phyloP scores from a whole-genome alignment of 2,888 invertebrate genomes.

The Lingula anatina region DNA sequence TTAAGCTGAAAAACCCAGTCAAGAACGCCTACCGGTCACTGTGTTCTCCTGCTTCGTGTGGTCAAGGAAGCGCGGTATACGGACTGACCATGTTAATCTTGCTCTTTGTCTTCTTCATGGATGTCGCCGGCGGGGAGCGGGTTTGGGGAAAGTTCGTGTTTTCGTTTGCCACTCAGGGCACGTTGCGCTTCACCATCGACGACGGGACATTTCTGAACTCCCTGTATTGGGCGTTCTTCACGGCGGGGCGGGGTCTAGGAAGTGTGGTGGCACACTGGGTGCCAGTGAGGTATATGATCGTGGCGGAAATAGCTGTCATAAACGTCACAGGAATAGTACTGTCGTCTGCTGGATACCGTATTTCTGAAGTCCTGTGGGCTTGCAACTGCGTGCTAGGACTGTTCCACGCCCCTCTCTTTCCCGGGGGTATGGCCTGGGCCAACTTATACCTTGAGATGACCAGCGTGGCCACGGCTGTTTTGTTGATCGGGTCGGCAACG shows the following conservation, averaged over 20 bases:
- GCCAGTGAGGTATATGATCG: background rate
- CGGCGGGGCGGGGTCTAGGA: background rate
- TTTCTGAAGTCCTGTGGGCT: background rate
- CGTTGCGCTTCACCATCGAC: background rate
- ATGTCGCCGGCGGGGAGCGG: slow-evolving; percentile 9
- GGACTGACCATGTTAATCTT: background rate
- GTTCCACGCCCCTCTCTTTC: background rate
- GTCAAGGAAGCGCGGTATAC: background rate
- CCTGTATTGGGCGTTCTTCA: background rate
- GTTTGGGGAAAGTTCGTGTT: slow-evolving; percentile 5
- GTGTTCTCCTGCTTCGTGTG: background rate
- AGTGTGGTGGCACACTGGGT: background rate
- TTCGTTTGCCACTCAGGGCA: background rate
- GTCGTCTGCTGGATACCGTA: background rate
- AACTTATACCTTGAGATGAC: slow-evolving; percentile 1
- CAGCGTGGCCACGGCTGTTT: slow-evolving; percentile 5
- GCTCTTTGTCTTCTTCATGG: slow-evolving; percentile 2
- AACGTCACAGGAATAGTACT: background rate
- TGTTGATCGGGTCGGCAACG: slow-evolving; percentile 4
- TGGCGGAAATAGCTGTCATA: background rate
- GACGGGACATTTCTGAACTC: background rate
- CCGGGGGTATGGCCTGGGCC: background rate
- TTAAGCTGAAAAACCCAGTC: no score
- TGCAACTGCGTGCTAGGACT: background rate
- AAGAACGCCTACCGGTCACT: no score